Conservation (phyloP, 2,113 vertebrate genomes). For the Microtus ochrogaster region DNA sequence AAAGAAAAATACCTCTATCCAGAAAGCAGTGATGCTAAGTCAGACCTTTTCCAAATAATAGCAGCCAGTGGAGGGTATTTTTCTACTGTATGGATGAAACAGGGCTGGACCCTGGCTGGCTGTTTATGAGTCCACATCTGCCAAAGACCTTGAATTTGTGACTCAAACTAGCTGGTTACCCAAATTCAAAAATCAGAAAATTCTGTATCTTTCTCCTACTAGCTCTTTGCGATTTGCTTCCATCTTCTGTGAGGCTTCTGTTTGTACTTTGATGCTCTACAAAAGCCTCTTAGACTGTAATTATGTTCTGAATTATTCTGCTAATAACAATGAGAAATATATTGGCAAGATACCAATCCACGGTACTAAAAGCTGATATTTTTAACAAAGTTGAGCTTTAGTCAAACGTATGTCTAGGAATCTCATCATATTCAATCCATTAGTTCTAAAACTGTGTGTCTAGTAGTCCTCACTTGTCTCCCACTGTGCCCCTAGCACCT, state of each 20-base stretch:
- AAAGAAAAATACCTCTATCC: neutral
- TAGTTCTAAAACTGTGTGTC: neutral
- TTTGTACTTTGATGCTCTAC: neutral
- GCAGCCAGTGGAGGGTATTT: neutral
- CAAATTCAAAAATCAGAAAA: neutral
- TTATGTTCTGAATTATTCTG: neutral
- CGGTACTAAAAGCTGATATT: neutral
- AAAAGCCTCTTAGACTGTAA: neutral
- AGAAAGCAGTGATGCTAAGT: neutral
- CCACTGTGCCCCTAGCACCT: neutral
- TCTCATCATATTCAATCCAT: neutral
- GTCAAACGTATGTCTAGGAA: neutral
- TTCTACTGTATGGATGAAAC: neutral
- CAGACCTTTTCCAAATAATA: neutral
- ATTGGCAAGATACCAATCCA: neutral
- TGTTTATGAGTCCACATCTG: neutral
- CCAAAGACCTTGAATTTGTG: neutral
- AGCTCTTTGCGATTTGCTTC: neutral
- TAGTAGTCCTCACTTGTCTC: neutral
- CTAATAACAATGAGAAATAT: neutral
- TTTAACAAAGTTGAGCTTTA: neutral
- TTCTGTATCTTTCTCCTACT: neutral
- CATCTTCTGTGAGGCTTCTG: neutral
- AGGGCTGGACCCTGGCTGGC: neutral
- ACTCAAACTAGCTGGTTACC: neutral